phyloP scores from a whole-genome alignment of 2,888 invertebrate genomes.

The Rotaria magnacalcarata region DNA sequence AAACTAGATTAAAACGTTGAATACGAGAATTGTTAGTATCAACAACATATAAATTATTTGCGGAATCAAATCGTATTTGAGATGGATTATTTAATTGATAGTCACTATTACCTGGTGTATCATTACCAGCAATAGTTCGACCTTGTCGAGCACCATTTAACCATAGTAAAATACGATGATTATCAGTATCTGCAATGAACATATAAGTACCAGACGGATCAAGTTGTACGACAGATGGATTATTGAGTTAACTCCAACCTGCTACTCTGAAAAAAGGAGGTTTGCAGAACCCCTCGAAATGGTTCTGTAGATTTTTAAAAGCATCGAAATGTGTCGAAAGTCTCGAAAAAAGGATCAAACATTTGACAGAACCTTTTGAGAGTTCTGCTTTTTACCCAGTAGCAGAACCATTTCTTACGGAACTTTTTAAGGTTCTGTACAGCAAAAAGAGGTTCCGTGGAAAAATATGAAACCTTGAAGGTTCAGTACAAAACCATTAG shows the following conservation, averaged over 20 bases:
- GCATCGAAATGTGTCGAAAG: too few relatives aligned
- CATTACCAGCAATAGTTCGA: not conserved
- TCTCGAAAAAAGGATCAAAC: too few relatives aligned
- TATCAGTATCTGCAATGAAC: not conserved
- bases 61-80: not conserved
- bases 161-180: conserved; percentile 3
- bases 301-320: too few relatives aligned
- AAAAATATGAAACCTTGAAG: too few relatives aligned
- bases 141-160: not conserved
- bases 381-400: too few relatives aligned
- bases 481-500: too few relatives aligned
- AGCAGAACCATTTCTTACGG: too few relatives aligned
- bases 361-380: too few relatives aligned
- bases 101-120: not conserved
- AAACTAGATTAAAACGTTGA: not conserved
- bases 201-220: not conserved
- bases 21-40: not conserved
- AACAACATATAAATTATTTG: not conserved
- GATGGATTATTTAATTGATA: not conserved
- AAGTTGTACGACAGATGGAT: not conserved
- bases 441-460: too few relatives aligned
- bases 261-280: not conserved
- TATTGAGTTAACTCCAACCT: not conserved
- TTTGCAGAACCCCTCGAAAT: too few relatives aligned
- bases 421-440: too few relatives aligned